Percentiles rank a stretch among this genome's conserved stretches.
phyloP scores from a whole-genome alignment of 2,888 invertebrate species.

The Idaea straminata region DNA sequence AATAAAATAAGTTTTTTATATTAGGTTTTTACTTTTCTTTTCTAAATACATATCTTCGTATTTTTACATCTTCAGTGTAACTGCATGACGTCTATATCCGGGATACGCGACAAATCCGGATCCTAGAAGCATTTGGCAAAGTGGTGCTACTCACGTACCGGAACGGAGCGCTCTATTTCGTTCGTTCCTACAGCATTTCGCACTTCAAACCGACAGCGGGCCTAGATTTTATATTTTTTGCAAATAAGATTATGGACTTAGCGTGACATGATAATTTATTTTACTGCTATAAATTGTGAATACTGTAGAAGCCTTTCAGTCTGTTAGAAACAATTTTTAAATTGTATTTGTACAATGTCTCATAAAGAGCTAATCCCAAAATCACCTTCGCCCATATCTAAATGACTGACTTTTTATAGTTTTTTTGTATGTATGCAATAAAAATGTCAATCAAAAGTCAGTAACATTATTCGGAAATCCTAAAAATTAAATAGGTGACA shows the following conservation, averaged over 20 bases:
- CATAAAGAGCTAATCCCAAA: too few relatives aligned
- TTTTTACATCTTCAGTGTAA: constrained; percentile 38
- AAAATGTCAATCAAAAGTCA: too few relatives aligned
- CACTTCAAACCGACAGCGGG: constrained; percentile 52
- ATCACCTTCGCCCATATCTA: too few relatives aligned
- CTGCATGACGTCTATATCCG: constrained; percentile 46
- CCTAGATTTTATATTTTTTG: constrained; percentile 23
- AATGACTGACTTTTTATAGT: too few relatives aligned
- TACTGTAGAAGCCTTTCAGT: background rate
- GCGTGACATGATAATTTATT: background rate
- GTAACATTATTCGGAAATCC: too few relatives aligned
- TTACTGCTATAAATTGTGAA: background rate
- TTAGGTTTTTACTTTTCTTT: too few relatives aligned
- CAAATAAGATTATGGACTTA: background rate
- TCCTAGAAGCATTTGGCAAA: constrained; percentile 67
- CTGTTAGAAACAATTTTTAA: background rate
- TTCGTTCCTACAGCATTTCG: constrained; percentile 66
- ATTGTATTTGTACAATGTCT: too few relatives aligned
- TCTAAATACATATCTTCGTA: background rate
- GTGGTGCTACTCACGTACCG: constrained; percentile 56
- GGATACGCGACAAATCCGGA: constrained; percentile 64
- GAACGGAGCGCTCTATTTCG: constrained; percentile 53
- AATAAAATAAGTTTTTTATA: too few relatives aligned
- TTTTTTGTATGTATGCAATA: too few relatives aligned
- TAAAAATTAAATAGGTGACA: too few relatives aligned